Conservation (phyloP, 2,888 invertebrate genomes). For the Amblyteles armatorius region DNA sequence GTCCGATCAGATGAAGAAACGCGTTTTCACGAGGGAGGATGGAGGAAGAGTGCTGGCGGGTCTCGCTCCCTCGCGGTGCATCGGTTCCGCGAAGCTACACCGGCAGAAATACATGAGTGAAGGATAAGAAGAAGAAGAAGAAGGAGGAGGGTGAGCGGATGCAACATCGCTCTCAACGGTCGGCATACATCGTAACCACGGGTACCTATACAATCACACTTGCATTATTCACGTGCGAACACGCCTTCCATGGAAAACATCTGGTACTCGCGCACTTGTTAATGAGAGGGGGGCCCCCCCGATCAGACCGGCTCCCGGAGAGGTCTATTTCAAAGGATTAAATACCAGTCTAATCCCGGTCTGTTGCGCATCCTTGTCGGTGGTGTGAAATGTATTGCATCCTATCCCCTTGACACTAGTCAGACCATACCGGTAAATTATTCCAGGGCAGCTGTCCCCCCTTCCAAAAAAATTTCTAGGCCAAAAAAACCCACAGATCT, state of each 20-base stretch:
- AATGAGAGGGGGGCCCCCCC: slow-evolving; percentile 66
- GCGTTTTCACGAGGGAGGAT: slow-evolving; percentile 53
- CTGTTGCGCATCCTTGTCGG: slow-evolving; percentile 57
- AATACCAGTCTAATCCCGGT: slow-evolving; percentile 72
- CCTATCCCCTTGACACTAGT: slow-evolving; percentile 20
- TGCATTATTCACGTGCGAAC: slow-evolving; percentile 70
- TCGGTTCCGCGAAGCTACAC: slow-evolving; percentile 42
- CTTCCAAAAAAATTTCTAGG: not conserved
- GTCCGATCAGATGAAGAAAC: slow-evolving; percentile 67
- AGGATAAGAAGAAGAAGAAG: slow-evolving; percentile 16
- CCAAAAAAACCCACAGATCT: slow-evolving; percentile 1
- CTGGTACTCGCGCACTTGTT: slow-evolving; percentile 74
- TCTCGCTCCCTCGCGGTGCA: slow-evolving; percentile 50
- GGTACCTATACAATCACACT: slow-evolving; percentile 49
- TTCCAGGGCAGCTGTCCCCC: slow-evolving; percentile 41
- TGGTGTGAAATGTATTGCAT: slow-evolving; percentile 49
- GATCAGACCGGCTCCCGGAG: slow-evolving; percentile 55
- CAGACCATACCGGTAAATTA: slow-evolving; percentile 35
- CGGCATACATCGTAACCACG: slow-evolving; percentile 56
- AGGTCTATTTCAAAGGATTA: slow-evolving; percentile 75
- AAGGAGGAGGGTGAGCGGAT: slow-evolving; percentile 32
- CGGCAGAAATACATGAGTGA: slow-evolving; percentile 34
- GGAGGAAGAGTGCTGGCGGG: slow-evolving; percentile 17
- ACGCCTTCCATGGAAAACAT: slow-evolving; percentile 71
- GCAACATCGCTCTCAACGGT: slow-evolving; percentile 54